Evolutionary conservation across 2,113 vertebrate genomes (phyloP).

Genomic region (Datnioides undecimradiatus): DNA sequence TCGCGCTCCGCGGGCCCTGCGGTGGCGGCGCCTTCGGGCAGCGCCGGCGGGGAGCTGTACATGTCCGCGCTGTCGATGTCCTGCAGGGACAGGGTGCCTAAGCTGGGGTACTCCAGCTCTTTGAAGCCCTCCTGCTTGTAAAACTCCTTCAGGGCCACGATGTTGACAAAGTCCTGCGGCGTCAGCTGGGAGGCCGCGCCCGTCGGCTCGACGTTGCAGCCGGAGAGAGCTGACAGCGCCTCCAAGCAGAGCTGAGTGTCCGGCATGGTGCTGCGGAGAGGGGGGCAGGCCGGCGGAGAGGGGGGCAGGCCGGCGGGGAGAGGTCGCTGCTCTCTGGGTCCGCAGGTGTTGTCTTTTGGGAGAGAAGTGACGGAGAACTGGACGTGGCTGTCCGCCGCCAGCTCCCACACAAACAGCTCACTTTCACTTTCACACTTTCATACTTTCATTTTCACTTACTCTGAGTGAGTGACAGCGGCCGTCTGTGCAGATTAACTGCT

Average conservation of each 20-base stretch:
- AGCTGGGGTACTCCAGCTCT: conserved; percentile 65
- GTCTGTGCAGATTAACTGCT: not conserved
- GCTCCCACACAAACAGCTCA: not conserved
- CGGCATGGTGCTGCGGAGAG: conserved; percentile 35
- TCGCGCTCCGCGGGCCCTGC: not conserved
- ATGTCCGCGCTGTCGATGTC: conserved; percentile 36
- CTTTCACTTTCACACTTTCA: not conserved
- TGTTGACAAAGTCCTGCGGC: conserved; percentile 72
- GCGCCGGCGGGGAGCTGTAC: conserved; percentile 44
- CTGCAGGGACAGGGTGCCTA: conserved; percentile 62
- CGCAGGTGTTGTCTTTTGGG: too few relatives aligned
- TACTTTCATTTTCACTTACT: conserved; percentile 49
- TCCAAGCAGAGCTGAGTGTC: conserved; percentile 41
- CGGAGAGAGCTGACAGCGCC: conserved; percentile 63
- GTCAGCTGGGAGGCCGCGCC: conserved; percentile 7
- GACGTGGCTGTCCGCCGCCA: not conserved
- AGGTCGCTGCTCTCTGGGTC: too few relatives aligned
- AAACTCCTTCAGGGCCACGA: conserved; percentile 68
- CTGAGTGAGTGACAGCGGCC: not conserved
- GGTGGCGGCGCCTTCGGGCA: not conserved
- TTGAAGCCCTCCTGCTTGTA: conserved; percentile 68
- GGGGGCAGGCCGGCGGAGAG: not conserved
- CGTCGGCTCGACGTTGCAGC: conserved; percentile 42
- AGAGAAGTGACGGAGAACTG: accelerated
- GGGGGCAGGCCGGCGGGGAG: not conserved